Evolutionary conservation across 2,113 vertebrate genomes (phyloP).

Genomic region (Scomber colias): DNA sequence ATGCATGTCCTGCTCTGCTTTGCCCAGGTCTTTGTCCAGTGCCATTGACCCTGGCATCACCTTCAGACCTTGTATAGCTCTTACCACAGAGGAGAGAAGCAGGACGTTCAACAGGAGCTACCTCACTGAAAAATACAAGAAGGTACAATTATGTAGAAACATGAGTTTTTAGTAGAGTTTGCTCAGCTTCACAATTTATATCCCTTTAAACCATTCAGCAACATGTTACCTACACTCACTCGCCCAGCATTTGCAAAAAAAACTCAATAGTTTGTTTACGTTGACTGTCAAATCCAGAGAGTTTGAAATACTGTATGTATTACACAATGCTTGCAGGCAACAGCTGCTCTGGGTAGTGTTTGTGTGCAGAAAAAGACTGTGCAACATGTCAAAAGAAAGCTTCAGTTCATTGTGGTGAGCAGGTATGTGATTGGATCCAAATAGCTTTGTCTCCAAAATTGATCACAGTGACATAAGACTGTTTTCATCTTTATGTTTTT

Average conservation of each 20-base stretch:
- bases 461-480: background rate
- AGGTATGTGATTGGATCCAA: conserved; percentile 45
- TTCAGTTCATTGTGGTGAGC: conserved; percentile 69
- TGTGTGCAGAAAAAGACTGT: conserved; percentile 1
- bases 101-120: conserved; percentile 57
- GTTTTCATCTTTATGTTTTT: conserved; percentile 42
- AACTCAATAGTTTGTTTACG: background rate
- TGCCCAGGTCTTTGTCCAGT: conserved; percentile 73
- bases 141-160: conserved; percentile 45
- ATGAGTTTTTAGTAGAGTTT: background rate
- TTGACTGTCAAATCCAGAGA: background rate
- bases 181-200: background rate
- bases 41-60: conserved; percentile 71
- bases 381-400: conserved; percentile 72
- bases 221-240: too few species aligned
- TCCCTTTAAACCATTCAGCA: background rate
- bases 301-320: background rate
- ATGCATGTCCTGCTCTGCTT: conserved; percentile 51
- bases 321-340: conserved; percentile 47
- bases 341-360: background rate
- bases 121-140: background rate
- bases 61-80: conserved; percentile 66
- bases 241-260: background rate
- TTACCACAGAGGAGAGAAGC: conserved; percentile 63
- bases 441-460: background rate